Base-by-base conservation (phyloP, 2,888 invertebrate species). In the Polia nebulosa region DNA sequence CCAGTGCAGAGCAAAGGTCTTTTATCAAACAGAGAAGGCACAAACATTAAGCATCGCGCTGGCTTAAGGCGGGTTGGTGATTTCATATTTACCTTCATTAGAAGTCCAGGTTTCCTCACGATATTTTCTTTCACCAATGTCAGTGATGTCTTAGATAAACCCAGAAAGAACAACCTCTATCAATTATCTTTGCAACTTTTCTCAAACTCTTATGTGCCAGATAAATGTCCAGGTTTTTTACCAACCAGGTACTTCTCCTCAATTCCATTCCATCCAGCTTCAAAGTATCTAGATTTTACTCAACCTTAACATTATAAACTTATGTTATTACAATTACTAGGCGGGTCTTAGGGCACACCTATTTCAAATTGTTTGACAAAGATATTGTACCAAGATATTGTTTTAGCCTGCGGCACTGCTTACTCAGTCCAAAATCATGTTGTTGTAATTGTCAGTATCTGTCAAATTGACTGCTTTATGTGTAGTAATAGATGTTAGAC, bases 341-440 rank as follows among this genome's bases (percentile, higher is more conserved):
- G 76, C 58, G 76, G 78, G 79, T 77, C 44, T 25, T 7, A 27
- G 20, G 79, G 79, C 58, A 51, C 79, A 74, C 75, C 76, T 74
- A 78, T 55, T 62, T 53, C 49, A 64, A 77, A 68, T 73, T 59
- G 61, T 77, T 74, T 61, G 47, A 22, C 49, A 79, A 47, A 69
- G 60, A 77, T 69, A 68, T 25, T 73, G 57, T 53, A 36, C 27
- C 25, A 20, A 52, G 67, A 63, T 62, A 72, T 22, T 66, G 27
- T 53, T 57, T n/a, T 58, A 34, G 72, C 78, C 72, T 11, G 49
- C 66, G 62, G 83, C 78, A n/a, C 64, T 71, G 72, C 72, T 76
- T 63, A 58, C 52, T 44, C 32, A 60, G 57, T 53, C 52, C n/a
- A 53, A 61, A 80, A 66, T 66, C 64, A 75, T 72, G 76, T 71